These are phyloP conservation scores for Chascanopsetta lugubris DNA, from an alignment of 2,113 vertebrate genomes.

Conservation along the genomic window DNA sequence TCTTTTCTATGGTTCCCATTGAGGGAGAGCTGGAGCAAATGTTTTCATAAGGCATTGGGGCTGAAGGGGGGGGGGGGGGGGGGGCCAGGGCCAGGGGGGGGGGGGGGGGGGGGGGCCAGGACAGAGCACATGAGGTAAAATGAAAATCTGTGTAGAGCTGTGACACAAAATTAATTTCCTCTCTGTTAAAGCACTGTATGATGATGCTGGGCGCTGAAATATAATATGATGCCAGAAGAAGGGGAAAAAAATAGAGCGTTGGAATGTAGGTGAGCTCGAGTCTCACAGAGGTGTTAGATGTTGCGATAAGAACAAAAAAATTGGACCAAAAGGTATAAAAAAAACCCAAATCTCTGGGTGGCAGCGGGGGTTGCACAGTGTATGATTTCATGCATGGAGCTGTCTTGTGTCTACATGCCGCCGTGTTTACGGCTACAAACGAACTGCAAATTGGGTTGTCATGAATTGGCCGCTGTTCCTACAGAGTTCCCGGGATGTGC, in stretches of 20 bases:
- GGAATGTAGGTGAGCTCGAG: conserved; percentile 23
- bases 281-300: conserved; percentile 34
- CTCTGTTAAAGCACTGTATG: conserved; percentile 9
- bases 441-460: conserved; percentile 52
- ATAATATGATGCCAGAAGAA: conserved; percentile 25
- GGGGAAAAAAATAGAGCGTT: not conserved
- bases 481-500: conserved; percentile 33
- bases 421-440: conserved; percentile 53
- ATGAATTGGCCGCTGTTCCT: conserved; percentile 38
- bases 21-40: conserved; percentile 44
- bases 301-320: conserved; percentile 30
- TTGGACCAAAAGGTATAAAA: conserved; percentile 26
- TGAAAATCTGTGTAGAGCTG: conserved; percentile 13
- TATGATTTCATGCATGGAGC: conserved; percentile 13
- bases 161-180: conserved; percentile 31
- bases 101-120: too few species aligned
- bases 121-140: conserved; percentile 27
- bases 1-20: conserved; percentile 39
- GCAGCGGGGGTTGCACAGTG: conserved; percentile 26
- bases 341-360: conserved; percentile 57
- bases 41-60: conserved; percentile 42
- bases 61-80: too few species aligned
- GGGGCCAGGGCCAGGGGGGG: too few species aligned
- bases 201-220: conserved; percentile 28
- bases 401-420: conserved; percentile 65